These are phyloP conservation scores for Bucorvus abyssinicus DNA, from an alignment of 2,797 vertebrate genomes.

Conservation along the genomic window DNA sequence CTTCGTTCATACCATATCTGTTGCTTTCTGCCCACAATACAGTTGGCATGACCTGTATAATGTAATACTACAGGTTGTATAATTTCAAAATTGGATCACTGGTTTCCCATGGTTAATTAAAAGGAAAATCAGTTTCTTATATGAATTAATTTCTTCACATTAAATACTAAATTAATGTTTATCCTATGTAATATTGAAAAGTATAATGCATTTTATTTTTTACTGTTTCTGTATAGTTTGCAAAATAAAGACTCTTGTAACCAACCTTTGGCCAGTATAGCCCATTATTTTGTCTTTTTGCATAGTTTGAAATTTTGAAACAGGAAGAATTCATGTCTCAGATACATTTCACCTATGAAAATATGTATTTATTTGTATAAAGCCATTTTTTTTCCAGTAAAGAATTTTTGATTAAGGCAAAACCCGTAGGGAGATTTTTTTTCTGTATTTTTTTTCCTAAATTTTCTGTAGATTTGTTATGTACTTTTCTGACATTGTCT, in stretches of 20 bases:
- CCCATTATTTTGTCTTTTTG: conserved; percentile 27
- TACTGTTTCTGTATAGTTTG: conserved; percentile 95
- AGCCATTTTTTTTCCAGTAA: conserved; percentile 12
- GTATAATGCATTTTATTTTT: conserved; percentile 81
- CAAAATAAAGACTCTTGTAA: conserved; percentile 97
- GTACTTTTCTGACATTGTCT: neutral
- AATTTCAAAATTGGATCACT: conserved; percentile 61
- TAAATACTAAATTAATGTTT: conserved; percentile 75
- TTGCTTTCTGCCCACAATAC: conserved; percentile 67
- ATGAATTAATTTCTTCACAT: conserved; percentile 76
- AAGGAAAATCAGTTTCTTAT: conserved; percentile 72
- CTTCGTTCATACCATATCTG: conserved; percentile 60
- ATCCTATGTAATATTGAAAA: conserved; percentile 79
- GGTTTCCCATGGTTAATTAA: conserved; percentile 68
- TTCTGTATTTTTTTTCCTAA: neutral
- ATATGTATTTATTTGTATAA: conserved; percentile 44
- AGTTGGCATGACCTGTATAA: conserved; percentile 48
- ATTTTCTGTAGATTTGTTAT: conserved; percentile 7
- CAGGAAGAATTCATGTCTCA: neutral
- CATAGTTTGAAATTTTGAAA: neutral
- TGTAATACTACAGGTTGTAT: conserved; percentile 64
- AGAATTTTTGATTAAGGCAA: neutral
- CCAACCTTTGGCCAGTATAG: conserved; percentile 73
- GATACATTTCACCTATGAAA: neutral
- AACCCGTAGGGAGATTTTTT: neutral